Evolutionary conservation across 2,113 vertebrate species (phyloP).

Genomic region (Hyla sarda): DNA sequence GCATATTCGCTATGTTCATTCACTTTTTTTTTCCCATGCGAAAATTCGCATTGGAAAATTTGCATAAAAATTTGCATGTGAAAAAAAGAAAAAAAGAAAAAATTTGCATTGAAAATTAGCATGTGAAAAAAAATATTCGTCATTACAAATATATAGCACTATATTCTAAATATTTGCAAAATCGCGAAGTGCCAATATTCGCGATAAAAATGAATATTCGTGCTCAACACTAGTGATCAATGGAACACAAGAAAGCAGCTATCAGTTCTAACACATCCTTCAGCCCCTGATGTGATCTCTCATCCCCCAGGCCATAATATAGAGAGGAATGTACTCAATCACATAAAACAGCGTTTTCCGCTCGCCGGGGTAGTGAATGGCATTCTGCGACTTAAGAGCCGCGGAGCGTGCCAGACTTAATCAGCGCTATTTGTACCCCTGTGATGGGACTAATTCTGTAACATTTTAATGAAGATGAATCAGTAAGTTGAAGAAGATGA

Average conservation of each 20-base stretch:
- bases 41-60: no score
- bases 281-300: constrained; percentile 50
- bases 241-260: constrained; percentile 52
- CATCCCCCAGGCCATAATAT: constrained; percentile 45
- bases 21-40: no score
- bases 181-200: no score
- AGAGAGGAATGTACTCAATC: constrained; percentile 57
- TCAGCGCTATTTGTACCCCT: constrained; percentile 23
- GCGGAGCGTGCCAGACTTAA: not conserved
- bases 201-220: no score
- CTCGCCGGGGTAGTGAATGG: not conserved
- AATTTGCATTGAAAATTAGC: no score
- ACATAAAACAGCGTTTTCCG: constrained; percentile 33
- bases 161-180: no score
- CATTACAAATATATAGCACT: no score
- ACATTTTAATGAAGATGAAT: not conserved
- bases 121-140: no score
- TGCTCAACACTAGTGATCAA: no score
- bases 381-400: constrained; percentile 42
- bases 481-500: not conserved
- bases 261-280: constrained; percentile 54
- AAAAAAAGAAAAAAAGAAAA: no score
- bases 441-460: constrained; percentile 26
- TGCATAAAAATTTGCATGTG: no score
- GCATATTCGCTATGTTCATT: no score